Percentiles rank a stretch among this genome's conserved stretches.
Evolutionary conservation across 2,888 invertebrate genomes (phyloP).

Genomic region (Blera fallax): DNA sequence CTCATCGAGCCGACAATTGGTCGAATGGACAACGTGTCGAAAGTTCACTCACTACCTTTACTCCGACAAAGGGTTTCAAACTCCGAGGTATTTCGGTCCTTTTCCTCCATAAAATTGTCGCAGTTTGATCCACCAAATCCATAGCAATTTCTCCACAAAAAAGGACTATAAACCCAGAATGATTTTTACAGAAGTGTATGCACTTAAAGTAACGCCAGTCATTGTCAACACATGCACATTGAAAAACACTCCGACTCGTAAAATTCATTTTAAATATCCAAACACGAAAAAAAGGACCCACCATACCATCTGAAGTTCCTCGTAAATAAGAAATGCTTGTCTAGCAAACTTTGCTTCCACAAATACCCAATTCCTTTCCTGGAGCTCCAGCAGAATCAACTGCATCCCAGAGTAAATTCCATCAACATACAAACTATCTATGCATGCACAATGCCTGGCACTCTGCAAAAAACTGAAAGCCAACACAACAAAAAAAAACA

Average conservation of each 20-base stretch:
- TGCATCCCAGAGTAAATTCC: conserved; percentile 44
- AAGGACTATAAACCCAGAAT: neutral
- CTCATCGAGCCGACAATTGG: no score
- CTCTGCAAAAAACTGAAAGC: neutral
- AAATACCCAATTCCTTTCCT: conserved; percentile 46
- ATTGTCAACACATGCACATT: neutral
- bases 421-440: conserved; percentile 58
- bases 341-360: conserved; percentile 27
- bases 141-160: neutral
- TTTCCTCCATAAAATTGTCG: no score
- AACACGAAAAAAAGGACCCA: neutral
- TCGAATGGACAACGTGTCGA: no score
- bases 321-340: conserved; percentile 60
- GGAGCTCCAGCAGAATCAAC: conserved; percentile 36
- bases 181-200: neutral
- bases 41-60: no score
- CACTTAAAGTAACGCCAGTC: neutral
- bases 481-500: conserved; percentile 6
- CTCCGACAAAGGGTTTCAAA: no score
- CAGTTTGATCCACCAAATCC: neutral
- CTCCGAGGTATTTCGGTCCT: no score
- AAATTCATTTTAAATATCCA: neutral
- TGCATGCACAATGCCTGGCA: conserved; percentile 53
- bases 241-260: neutral
- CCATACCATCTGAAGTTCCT: conserved; percentile 16